Evolutionary conservation across 2,888 invertebrate genomes (phyloP).

Genomic region (Pristionchus arcanus): DNA sequence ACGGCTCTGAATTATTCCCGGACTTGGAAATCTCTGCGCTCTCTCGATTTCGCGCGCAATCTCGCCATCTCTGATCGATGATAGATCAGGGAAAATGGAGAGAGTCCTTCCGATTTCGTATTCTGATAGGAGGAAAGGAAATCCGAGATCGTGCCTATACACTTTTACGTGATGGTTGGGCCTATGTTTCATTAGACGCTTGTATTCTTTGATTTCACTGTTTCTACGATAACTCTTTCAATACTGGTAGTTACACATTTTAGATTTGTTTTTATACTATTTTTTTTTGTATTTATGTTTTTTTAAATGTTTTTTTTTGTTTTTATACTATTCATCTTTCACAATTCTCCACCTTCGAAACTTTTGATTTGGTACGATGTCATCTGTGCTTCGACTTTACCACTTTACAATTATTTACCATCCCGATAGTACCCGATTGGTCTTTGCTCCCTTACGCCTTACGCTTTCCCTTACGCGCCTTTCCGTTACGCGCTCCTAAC

Average conservation of each 20-base stretch:
- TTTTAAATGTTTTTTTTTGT: too few species aligned
- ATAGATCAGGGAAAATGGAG: background rate
- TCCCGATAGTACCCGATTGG: too few species aligned
- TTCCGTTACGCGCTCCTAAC: too few species aligned
- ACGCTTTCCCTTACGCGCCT: too few species aligned
- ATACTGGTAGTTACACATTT: background rate
- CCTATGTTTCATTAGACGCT: background rate
- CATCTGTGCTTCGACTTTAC: too few species aligned
- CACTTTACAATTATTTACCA: too few species aligned
- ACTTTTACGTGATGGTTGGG: conserved; percentile 4
- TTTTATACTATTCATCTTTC: too few species aligned
- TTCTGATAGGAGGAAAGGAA: background rate
- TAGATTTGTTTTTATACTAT: too few species aligned
- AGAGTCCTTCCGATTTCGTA: background rate
- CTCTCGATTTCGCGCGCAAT: background rate
- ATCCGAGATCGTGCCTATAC: background rate
- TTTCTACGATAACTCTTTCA: background rate
- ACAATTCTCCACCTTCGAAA: too few species aligned
- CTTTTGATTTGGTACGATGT: too few species aligned
- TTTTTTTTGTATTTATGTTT: too few species aligned
- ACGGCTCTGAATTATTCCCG: background rate
- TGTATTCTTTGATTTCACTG: background rate
- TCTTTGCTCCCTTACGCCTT: too few species aligned
- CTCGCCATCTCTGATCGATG: background rate
- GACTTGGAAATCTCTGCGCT: background rate